These are phyloP conservation scores for Euphysa ruthae DNA, from an alignment of 30 jellyfish, hydroid and myxozoan species.

Conservation along the genomic window DNA sequence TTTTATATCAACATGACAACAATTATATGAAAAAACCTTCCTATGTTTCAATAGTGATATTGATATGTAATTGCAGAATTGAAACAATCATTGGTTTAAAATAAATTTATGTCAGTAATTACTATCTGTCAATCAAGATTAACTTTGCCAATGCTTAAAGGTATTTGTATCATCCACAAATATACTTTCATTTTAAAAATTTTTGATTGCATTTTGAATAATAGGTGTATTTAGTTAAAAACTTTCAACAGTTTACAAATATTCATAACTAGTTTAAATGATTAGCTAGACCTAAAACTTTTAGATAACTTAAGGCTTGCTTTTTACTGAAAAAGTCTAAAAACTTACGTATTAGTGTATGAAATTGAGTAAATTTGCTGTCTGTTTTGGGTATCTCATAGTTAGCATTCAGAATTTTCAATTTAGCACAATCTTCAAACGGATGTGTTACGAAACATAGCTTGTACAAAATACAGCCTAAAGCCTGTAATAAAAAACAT, in stretches of 20 bases:
- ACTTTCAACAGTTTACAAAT: neutral
- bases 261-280: neutral
- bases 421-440: constrained; percentile 76
- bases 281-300: neutral
- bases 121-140: too few species aligned
- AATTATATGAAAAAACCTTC: too few species aligned
- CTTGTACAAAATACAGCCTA: constrained; percentile 70
- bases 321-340: neutral
- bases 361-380: constrained; percentile 37
- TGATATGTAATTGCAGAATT: too few species aligned
- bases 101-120: too few species aligned
- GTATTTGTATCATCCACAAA: too few species aligned
- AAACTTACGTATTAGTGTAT: constrained; percentile 57
- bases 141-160: too few species aligned
- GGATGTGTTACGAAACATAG: constrained; percentile 81
- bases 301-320: neutral
- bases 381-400: constrained; percentile 64
- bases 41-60: too few species aligned
- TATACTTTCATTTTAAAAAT: neutral
- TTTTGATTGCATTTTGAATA: too few species aligned
- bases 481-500: too few species aligned
- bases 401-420: constrained; percentile 75
- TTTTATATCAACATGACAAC: too few species aligned
- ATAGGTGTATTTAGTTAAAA: neutral
- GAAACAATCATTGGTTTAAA: too few species aligned